These are phyloP conservation scores for Rhogogaster chlorosoma DNA, from an alignment of 2,888 invertebrate species.

Conservation along the genomic window DNA sequence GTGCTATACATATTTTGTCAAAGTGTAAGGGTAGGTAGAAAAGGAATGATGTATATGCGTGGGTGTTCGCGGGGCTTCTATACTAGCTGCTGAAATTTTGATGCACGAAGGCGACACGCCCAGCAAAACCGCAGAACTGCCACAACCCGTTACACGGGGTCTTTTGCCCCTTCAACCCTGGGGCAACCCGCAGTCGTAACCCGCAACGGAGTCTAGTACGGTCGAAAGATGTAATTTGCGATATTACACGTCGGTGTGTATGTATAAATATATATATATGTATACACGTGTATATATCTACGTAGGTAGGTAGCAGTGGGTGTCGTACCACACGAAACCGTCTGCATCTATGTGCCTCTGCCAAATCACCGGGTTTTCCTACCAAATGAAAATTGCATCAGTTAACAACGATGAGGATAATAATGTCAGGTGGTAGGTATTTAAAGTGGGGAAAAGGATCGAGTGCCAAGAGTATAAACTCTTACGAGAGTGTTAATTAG, in stretches of 20 bases:
- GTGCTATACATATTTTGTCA: not conserved
- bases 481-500: conserved; percentile 41
- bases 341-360: not conserved
- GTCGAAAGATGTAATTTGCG: conserved; percentile 47
- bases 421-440: conserved; percentile 15
- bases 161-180: not conserved
- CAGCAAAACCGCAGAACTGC: conserved; percentile 14
- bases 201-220: conserved; percentile 33
- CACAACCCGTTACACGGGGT: conserved; percentile 29
- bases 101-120: conserved; percentile 39
- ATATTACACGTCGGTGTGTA: conserved; percentile 20
- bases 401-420: conserved; percentile 34
- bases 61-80: not conserved
- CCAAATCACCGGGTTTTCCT: conserved; percentile 33
- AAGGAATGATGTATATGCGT: not conserved
- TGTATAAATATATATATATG: not conserved
- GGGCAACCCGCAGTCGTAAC: conserved; percentile 34
- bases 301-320: not conserved
- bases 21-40: not conserved
- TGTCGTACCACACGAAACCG: not conserved
- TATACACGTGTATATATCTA: no score
- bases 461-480: conserved; percentile 40
- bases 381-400: conserved; percentile 31
- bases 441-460: conserved; percentile 3
- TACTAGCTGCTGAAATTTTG: conserved; percentile 38